Conservation (phyloP, 1,140 invertebrate species). For the Zaprionus vittiger region DNA sequence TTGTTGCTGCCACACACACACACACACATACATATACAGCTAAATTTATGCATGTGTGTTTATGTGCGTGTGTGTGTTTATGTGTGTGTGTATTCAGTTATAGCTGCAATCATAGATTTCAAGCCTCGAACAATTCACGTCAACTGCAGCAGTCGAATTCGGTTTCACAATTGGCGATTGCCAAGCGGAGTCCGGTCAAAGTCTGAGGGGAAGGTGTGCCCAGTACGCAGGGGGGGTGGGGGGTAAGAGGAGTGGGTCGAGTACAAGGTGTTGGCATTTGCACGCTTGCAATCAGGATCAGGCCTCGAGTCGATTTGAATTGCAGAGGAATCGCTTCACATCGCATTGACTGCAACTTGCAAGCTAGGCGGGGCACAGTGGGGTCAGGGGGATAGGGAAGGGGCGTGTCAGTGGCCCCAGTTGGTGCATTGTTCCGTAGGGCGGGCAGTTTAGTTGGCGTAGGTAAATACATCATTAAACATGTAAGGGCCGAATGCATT, state of each 20-base stretch:
- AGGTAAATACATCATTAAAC: constrained; percentile 82
- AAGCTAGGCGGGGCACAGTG: background rate
- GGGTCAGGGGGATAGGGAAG: background rate
- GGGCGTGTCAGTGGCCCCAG: background rate
- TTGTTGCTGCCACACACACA: constrained; percentile 4
- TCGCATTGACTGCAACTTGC: constrained; percentile 9
- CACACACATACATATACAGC: background rate
- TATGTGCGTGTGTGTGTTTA: constrained; percentile 8
- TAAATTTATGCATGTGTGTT: background rate
- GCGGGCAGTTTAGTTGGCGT: constrained; percentile 69
- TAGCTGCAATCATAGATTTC: constrained; percentile 81
- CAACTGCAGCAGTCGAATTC: constrained; percentile 65
- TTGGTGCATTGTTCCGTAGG: constrained; percentile 5
- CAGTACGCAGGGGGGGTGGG: background rate
- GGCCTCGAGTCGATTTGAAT: background rate
- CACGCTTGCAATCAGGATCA: constrained; percentile 64
- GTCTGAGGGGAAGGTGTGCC: background rate
- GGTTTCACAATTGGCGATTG: constrained; percentile 46
- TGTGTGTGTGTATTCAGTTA: constrained; percentile 58
- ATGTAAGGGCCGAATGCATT: constrained; percentile 79
- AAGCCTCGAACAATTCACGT: constrained; percentile 76
- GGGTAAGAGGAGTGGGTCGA: background rate
- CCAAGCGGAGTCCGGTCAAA: constrained; percentile 8
- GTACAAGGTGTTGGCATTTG: constrained; percentile 73
- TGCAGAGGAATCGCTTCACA: background rate